A percentile compares a stretch with the other conserved stretches of the same genome.
Evolutionary conservation across 2,113 vertebrate genomes (phyloP).

Genomic region (Mormyrus iriodes): DNA sequence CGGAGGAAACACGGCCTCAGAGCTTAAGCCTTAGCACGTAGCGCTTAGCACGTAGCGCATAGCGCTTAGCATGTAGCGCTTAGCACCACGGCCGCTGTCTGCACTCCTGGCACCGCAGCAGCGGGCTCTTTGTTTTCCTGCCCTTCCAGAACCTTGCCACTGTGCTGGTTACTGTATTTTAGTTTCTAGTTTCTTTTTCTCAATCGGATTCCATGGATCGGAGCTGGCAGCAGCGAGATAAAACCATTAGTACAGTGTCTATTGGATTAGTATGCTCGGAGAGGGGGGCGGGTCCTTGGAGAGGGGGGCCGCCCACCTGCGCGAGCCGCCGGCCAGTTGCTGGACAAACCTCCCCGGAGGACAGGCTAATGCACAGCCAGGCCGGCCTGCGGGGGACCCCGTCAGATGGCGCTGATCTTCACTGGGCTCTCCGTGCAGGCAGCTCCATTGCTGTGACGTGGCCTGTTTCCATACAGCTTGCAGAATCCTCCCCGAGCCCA

Average conservation of each 20-base stretch:
- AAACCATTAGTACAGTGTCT: background rate
- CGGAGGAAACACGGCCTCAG: background rate
- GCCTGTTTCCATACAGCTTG: background rate
- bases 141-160: background rate
- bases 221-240: background rate
- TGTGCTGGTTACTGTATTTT: background rate
- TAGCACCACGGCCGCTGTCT: background rate
- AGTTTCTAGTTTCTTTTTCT: background rate
- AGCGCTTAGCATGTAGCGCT: too few species aligned
- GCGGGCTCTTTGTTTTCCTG: background rate
- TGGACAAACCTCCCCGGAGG: background rate
- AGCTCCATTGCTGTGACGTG: background rate
- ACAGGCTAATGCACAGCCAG: background rate
- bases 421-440: background rate
- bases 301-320: background rate
- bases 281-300: background rate
- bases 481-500: background rate
- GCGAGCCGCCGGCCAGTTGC: background rate
- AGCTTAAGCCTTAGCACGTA: background rate
- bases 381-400: background rate
- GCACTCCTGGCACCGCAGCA: too few species aligned
- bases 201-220: background rate
- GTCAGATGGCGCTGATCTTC: background rate
- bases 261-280: background rate
- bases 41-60: too few species aligned